phyloP scores from a whole-genome alignment of 2,797 vertebrate genomes.

The Cygnus olor region DNA sequence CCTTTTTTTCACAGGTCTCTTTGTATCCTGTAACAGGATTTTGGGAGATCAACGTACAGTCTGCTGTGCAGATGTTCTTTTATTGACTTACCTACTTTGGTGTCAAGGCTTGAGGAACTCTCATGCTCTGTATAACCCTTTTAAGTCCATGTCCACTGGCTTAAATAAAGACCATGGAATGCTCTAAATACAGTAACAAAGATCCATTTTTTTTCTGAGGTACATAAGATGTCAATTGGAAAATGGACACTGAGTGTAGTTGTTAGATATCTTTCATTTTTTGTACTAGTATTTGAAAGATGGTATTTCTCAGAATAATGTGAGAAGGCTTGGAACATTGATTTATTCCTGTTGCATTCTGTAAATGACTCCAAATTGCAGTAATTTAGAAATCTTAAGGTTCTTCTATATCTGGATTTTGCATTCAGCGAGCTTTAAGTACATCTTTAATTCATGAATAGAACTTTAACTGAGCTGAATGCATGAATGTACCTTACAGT shows the following conservation, averaged over 20 bases:
- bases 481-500: slow-evolving; percentile 51
- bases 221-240: background rate
- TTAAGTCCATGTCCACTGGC: background rate
- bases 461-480: slow-evolving; percentile 43
- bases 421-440: slow-evolving; percentile 49
- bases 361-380: slow-evolving; percentile 60
- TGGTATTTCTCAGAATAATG: slow-evolving; percentile 38
- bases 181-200: background rate
- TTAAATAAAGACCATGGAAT: background rate
- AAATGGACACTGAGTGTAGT: background rate
- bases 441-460: slow-evolving; percentile 53
- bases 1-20: background rate
- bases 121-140: background rate
- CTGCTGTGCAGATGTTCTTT: background rate
- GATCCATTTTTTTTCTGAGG: background rate
- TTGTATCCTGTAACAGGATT: background rate
- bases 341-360: slow-evolving; percentile 49
- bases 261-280: slow-evolving; percentile 3
- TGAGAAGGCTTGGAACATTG: slow-evolving; percentile 19
- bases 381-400: slow-evolving; percentile 57
- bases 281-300: slow-evolving; percentile 6
- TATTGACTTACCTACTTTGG: background rate
- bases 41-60: background rate
- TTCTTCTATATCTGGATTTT: slow-evolving; percentile 62
- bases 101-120: background rate